Base-by-base conservation (phyloP, 2,797 vertebrate species). In the Perodicticus potto region DNA sequence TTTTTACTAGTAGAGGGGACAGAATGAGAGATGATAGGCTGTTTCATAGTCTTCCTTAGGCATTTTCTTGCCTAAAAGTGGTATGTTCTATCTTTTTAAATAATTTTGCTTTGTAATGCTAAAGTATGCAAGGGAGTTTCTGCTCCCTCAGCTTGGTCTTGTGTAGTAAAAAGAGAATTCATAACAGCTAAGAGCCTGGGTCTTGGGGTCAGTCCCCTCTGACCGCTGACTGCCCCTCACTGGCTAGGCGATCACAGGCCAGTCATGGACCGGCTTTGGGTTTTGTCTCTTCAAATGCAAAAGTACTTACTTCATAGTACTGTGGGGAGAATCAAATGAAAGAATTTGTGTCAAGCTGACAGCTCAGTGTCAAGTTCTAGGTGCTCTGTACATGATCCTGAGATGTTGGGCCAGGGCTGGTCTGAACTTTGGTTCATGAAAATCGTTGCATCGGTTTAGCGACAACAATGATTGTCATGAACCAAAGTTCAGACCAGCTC, bases 51-150 rank as follows among this genome's bases (percentile, higher is more conserved):
- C 32, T 92, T 43, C 32, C 69, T 65, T 74, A 89, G 40, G 49
- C 4, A 4, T 84, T 84, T 93, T 83, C 70, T 94, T 78, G 8
- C 69, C 83, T 84, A 37, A 86, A 82, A 83, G 7, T 70, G 23
- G 1, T 53, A 25, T 89, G 14, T 82, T 93, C 91, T 49, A 16
- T 43, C 78, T 61, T 45, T 32, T 57, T 65, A 76, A 77, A 69
- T 93, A 45, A 74, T 43, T 57, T 76, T 89, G 37, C 34, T 76
- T 59, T 70, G 20, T 40, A 72, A 37, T 84, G 55, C 53, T 84
- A 82, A 96, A 65, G 63, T 16, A 70, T 70, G 37, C 5, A 23
- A 77, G 55, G 19, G 43, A 61, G 32, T n/a, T 13, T 53, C 34
- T 81, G 22, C n/a, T 72, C 61, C 14, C 27, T 69, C 43, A 37